These are phyloP conservation scores for Lasiommata megera DNA, from an alignment of 2,888 invertebrate genomes.

Conservation along the genomic window DNA sequence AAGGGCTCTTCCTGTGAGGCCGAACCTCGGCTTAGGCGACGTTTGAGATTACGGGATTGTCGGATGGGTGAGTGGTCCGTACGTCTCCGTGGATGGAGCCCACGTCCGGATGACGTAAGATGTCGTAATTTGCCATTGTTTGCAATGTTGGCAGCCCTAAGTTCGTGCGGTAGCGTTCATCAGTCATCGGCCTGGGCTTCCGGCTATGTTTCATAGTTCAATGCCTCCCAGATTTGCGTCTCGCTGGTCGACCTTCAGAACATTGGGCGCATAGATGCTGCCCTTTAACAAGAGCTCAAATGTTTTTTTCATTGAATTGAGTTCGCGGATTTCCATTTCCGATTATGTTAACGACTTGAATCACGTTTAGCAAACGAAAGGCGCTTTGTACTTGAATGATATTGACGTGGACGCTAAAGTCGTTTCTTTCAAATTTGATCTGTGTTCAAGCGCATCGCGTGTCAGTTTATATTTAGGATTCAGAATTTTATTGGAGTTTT, in stretches of 20 bases:
- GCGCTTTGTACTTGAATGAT: constrained; percentile 10
- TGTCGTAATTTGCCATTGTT: neutral
- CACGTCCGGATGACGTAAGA: no score
- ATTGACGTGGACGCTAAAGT: neutral
- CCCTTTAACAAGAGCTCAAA: constrained; percentile 15
- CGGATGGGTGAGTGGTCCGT: no score
- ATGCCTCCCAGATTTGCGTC: constrained; percentile 59
- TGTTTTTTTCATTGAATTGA: constrained; percentile 7
- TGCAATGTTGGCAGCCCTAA: constrained; percentile 43
- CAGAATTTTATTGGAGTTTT: constrained; percentile 6
- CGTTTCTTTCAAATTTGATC: constrained; percentile 9
- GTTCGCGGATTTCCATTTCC: constrained; percentile 4
- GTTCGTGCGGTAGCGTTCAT: constrained; percentile 50
- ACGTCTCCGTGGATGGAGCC: no score
- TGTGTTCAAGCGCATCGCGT: neutral
- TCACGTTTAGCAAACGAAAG: neutral
- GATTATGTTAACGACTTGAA: constrained; percentile 5
- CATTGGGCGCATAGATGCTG: constrained; percentile 43
- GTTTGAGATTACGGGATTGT: no score
- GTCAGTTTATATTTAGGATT: constrained; percentile 10
- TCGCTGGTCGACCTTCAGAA: constrained; percentile 57
- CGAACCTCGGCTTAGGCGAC: no score
- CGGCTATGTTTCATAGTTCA: constrained; percentile 71
- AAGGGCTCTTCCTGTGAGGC: no score
- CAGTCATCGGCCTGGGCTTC: constrained; percentile 71